Conservation (phyloP, 1,140 invertebrate species). For the Druon quercuslanigerum region DNA sequence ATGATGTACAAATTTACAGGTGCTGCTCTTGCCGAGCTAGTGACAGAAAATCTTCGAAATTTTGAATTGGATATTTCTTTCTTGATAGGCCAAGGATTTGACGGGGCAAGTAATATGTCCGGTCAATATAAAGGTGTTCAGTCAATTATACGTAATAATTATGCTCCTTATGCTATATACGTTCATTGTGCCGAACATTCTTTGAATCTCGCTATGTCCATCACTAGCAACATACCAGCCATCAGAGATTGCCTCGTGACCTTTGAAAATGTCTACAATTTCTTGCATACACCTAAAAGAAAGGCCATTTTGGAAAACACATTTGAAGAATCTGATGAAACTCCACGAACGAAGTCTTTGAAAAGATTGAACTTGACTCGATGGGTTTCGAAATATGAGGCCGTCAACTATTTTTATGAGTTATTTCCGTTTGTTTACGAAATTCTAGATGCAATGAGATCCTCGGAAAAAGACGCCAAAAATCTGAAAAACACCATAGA, state of each 20-base stretch:
- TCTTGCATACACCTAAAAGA: not conserved
- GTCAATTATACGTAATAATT: not conserved
- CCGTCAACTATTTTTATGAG: too few species aligned
- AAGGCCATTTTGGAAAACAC: not conserved
- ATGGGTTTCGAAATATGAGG: not conserved
- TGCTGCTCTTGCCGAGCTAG: slow-evolving; percentile 2
- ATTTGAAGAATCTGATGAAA: not conserved
- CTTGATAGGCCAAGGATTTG: too few species aligned
- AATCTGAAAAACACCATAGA: too few species aligned
- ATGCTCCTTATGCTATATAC: not conserved
- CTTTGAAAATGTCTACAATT: not conserved
- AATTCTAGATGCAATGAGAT: too few species aligned
- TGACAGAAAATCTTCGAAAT: not conserved
- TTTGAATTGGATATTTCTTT: too few species aligned
- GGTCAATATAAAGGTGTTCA: slow-evolving; percentile 10
- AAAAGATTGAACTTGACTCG: slow-evolving; percentile 15
- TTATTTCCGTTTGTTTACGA: too few species aligned
- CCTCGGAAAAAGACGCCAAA: too few species aligned
- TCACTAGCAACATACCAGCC: slow-evolving; percentile 1
- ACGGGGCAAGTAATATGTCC: too few species aligned
- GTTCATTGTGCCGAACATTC: slow-evolving; percentile 7
- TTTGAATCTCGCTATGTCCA: slow-evolving; percentile 17
- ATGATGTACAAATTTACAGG: not conserved
- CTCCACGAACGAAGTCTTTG: not conserved
- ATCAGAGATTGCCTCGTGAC: not conserved